Evolutionary conservation across 2,797 vertebrate species (phyloP).

Genomic region (Melanotaenia trifasciata): DNA sequence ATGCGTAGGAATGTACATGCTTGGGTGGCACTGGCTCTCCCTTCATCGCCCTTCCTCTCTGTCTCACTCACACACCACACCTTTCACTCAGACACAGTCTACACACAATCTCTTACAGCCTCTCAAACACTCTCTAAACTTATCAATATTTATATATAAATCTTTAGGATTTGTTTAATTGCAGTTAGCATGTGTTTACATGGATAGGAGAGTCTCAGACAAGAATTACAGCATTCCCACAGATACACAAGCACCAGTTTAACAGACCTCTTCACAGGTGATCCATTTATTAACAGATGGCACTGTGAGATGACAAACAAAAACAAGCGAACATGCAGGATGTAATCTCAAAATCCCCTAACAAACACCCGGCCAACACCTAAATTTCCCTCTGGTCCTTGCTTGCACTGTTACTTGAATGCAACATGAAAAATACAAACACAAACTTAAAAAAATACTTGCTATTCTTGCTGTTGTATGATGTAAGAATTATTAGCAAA

Average conservation of each 20-base stretch:
- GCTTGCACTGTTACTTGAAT: conserved; percentile 49
- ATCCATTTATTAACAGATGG: conserved; percentile 70
- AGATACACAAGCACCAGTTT: conserved; percentile 26
- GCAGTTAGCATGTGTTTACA: conserved; percentile 11
- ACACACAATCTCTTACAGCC: no score
- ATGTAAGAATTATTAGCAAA: no score
- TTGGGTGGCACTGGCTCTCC: no score
- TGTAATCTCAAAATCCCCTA: conserved; percentile 17
- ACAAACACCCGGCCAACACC: conserved; percentile 35
- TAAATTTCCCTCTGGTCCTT: conserved; percentile 44
- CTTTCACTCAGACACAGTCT: no score
- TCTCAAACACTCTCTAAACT: no score
- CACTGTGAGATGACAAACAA: conserved; percentile 41
- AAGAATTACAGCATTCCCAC: conserved; percentile 22
- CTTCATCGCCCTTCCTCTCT: no score
- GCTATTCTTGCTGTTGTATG: no score
- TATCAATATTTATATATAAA: not conserved
- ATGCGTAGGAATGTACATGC: no score
- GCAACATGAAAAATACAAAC: conserved; percentile 29
- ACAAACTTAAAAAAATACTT: conserved; percentile 1
- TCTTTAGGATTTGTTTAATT: conserved; percentile 17
- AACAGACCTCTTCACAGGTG: conserved; percentile 50
- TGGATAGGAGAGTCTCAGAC: conserved; percentile 16
- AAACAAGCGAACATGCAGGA: conserved; percentile 23
- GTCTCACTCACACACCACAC: no score